A percentile compares a stretch with the other conserved stretches of the same genome.
Evolutionary conservation across 2,113 vertebrate genomes (phyloP).

Genomic region (Mus spicilegus): DNA sequence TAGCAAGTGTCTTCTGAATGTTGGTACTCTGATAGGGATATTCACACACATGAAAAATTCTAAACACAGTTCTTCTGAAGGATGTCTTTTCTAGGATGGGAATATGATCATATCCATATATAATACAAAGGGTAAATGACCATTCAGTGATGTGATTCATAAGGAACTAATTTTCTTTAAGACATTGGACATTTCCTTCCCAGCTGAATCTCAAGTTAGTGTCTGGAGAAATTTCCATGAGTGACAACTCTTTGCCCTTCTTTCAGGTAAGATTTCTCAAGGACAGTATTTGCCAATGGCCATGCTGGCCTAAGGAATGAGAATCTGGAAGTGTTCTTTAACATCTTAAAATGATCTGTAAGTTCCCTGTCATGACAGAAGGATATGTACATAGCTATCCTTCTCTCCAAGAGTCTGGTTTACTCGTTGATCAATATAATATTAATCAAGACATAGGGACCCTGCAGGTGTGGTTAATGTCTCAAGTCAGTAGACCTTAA

Average conservation of each 20-base stretch:
- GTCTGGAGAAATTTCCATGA: not conserved
- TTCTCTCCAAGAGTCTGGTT: not conserved
- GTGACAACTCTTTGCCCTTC: not conserved
- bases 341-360: not conserved
- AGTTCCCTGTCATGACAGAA: not conserved
- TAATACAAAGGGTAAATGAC: not conserved
- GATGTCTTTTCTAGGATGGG: not conserved
- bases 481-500: conserved; percentile 12
- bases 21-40: not conserved
- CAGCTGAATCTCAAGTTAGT: conserved; percentile 23
- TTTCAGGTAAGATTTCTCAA: not conserved
- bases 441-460: not conserved
- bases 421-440: not conserved
- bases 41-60: not conserved
- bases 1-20: not conserved
- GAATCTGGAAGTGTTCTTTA: not conserved
- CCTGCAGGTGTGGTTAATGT: conserved; percentile 4
- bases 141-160: not conserved
- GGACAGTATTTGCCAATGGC: not conserved
- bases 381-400: not conserved
- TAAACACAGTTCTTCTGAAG: conserved; percentile 3
- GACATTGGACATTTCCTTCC: not conserved
- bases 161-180: conserved; percentile 43
- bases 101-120: not conserved
- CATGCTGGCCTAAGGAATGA: not conserved